phyloP scores from a whole-genome alignment of 2,797 vertebrate species.

The Premnoplex brunnescens region DNA sequence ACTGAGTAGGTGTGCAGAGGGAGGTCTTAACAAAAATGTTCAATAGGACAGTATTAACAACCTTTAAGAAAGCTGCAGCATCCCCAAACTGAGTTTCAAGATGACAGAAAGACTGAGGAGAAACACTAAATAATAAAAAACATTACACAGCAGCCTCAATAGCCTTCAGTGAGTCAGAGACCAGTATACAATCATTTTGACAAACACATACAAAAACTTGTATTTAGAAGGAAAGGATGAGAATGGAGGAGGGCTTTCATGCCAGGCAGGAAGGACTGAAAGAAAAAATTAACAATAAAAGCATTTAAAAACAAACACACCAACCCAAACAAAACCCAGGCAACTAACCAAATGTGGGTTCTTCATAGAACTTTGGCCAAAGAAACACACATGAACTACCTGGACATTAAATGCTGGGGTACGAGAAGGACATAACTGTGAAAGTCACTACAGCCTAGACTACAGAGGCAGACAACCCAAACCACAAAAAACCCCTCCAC shows the following conservation, averaged over 20 bases:
- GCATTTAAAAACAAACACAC: neutral
- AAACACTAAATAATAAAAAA: neutral
- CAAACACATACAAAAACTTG: neutral
- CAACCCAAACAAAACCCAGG: neutral
- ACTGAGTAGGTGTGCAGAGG: neutral
- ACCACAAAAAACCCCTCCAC: neutral
- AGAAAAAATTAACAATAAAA: neutral
- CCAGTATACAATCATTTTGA: neutral
- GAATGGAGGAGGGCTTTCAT: neutral
- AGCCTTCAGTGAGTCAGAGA: neutral
- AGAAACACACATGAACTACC: accelerated
- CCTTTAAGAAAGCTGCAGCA: neutral
- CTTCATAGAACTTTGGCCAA: neutral
- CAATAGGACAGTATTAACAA: neutral
- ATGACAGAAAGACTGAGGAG: neutral
- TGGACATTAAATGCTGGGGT: neutral
- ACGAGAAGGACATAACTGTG: neutral
- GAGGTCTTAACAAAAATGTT: neutral
- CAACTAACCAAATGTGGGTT: neutral
- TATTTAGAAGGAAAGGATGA: neutral
- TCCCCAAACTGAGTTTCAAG: neutral
- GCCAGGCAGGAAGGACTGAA: neutral
- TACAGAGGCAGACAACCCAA: accelerated
- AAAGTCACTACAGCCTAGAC: neutral
- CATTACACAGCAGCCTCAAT: neutral